Evolutionary conservation across 37 sponge, comb jelly and placozoan genomes (phyloP).

Genomic region (Tethya wilhelma): DNA sequence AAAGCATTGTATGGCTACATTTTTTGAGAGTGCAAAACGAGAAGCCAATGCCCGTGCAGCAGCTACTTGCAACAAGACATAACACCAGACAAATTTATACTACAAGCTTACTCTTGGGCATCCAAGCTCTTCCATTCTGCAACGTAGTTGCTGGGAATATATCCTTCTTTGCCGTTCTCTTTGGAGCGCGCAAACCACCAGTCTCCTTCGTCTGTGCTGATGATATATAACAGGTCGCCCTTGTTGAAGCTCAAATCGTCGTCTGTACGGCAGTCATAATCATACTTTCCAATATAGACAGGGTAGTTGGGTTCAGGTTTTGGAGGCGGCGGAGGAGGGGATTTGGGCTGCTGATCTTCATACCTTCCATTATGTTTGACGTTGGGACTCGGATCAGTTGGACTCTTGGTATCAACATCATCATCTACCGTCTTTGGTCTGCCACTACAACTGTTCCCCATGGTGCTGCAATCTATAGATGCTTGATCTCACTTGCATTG

Average conservation of each 20-base stretch:
- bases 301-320: conserved; percentile 56
- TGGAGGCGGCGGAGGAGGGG: conserved; percentile 13
- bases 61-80: neutral
- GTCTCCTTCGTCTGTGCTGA: conserved; percentile 92
- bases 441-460: conserved; percentile 14
- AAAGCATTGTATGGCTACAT: neutral
- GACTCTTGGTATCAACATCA: neutral
- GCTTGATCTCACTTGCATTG: no score
- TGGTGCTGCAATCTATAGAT: neutral
- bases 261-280: conserved; percentile 92
- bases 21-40: neutral
- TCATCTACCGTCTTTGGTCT: neutral
- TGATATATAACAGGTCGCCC: conserved; percentile 89
- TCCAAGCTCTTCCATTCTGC: conserved; percentile 93
- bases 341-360: neutral
- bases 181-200: conserved; percentile 97
- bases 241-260: conserved; percentile 94
- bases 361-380: neutral
- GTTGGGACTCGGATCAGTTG: neutral
- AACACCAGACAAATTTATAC: neutral
- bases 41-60: neutral
- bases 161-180: conserved; percentile 85
- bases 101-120: conserved; percentile 93
- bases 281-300: conserved; percentile 91
- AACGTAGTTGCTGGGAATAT: conserved; percentile 96